A percentile compares a stretch with the other conserved stretches of the same genome.
Conservation (phyloP, 2,797 vertebrate species). For the Scleropages formosus region DNA sequence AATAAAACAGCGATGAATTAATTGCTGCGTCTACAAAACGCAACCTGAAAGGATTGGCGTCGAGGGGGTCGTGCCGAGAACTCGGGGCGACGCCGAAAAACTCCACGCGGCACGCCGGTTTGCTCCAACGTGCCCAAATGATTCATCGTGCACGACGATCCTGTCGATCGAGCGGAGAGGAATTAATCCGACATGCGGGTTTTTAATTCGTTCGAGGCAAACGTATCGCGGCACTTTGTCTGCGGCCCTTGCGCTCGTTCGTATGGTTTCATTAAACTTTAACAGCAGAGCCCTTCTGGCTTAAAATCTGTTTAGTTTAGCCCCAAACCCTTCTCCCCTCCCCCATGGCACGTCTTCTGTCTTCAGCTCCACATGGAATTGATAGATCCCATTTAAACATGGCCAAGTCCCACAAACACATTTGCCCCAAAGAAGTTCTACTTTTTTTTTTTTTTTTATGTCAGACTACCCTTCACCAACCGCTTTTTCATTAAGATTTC, state of each 20-base stretch:
- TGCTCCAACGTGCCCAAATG: conserved; percentile 24
- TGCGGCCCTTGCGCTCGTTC: conserved; percentile 43
- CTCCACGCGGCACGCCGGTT: background rate
- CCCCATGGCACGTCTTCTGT: conserved; percentile 45
- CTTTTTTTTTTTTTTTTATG: conserved; percentile 61
- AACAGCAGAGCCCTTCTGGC: conserved; percentile 64
- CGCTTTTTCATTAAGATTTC: conserved; percentile 69
- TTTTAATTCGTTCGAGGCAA: conserved; percentile 11
- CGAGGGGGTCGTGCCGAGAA: background rate
- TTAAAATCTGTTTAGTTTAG: conserved; percentile 67
- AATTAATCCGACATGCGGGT: conserved; percentile 34
- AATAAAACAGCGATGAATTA: background rate
- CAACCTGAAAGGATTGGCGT: background rate
- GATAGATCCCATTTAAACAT: conserved; percentile 68
- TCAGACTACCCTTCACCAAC: conserved; percentile 63
- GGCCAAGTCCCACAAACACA: conserved; percentile 58
- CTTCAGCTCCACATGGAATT: conserved; percentile 62
- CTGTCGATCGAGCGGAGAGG: conserved; percentile 14
- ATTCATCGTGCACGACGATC: conserved; percentile 12
- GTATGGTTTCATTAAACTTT: conserved; percentile 56
- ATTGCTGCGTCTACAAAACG: background rate
- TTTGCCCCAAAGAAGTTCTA: conserved; percentile 68
- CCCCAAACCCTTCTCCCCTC: conserved; percentile 37
- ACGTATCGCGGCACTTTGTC: conserved; percentile 20
- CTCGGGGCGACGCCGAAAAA: background rate